phyloP scores from a whole-genome alignment of 1,140 invertebrate species.

The Macrobrachium rosenbergii region DNA sequence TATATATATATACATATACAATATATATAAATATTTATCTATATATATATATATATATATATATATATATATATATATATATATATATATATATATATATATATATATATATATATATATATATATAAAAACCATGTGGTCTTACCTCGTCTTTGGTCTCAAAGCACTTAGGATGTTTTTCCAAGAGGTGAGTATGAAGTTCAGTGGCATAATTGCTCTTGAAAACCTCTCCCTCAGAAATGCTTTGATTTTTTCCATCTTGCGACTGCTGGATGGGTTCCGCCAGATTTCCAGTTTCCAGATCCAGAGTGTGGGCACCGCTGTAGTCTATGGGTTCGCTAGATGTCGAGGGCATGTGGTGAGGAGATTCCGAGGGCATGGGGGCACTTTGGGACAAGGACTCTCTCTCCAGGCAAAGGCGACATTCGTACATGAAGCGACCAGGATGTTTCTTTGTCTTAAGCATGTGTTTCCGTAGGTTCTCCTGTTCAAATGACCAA shows the following conservation, averaged over 20 bases:
- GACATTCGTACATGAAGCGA: slow-evolving; percentile 58
- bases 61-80: too few relatives aligned
- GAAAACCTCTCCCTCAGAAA: slow-evolving; percentile 11
- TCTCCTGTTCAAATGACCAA: slow-evolving; percentile 43
- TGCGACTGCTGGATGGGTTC: background rate
- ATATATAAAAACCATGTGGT: background rate
- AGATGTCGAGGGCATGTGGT: too few relatives aligned
- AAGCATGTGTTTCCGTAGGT: slow-evolving; percentile 61
- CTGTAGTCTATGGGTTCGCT: slow-evolving; percentile 2
- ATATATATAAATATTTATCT: too few relatives aligned
- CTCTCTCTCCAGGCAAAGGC: slow-evolving; percentile 12
- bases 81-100: too few relatives aligned
- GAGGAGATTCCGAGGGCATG: background rate
- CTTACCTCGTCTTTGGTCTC: slow-evolving; percentile 55
- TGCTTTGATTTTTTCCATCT: background rate
- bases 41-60: too few relatives aligned
- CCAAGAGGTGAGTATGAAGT: slow-evolving; percentile 49
- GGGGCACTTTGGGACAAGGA: too few relatives aligned
- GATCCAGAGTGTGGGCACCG: background rate
- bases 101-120: too few relatives aligned
- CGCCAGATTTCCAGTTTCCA: slow-evolving; percentile 3
- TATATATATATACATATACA: too few relatives aligned
- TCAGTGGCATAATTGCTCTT: slow-evolving; percentile 59
- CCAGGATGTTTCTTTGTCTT: slow-evolving; percentile 55
- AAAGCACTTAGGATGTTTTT: slow-evolving; percentile 41